Evolutionary conservation across 2,113 vertebrate species (phyloP).

Genomic region (Charina bottae): DNA sequence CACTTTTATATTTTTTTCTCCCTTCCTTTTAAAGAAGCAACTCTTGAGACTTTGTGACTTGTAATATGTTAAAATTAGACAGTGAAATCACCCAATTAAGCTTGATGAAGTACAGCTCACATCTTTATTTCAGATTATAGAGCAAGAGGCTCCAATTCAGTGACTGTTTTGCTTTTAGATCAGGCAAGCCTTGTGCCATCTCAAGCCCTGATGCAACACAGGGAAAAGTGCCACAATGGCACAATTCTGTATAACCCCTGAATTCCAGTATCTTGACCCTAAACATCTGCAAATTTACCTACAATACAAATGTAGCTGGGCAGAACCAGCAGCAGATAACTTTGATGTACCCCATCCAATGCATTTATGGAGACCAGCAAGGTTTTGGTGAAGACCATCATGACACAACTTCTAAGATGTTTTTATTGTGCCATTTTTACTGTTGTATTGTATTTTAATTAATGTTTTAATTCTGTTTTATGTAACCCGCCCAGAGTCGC

Average conservation of each 20-base stretch:
- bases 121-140: not conserved
- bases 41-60: not conserved
- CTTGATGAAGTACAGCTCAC: not conserved
- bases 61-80: not conserved
- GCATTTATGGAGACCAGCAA: not conserved
- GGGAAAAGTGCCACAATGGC: not conserved
- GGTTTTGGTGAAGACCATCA: not conserved
- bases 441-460: too few relatives aligned
- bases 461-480: too few relatives aligned
- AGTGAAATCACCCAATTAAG: not conserved
- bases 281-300: not conserved
- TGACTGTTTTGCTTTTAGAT: not conserved
- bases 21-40: not conserved
- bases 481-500: too few relatives aligned
- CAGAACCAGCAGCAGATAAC: not conserved
- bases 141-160: not conserved
- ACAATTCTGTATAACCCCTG: not conserved
- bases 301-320: not conserved
- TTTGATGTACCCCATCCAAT: not conserved
- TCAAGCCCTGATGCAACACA: not conserved
- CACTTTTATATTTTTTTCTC: not conserved
- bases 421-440: too few relatives aligned
- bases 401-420: not conserved
- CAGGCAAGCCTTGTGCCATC: not conserved
- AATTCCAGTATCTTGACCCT: not conserved